Evolutionary conservation across 92 coral and sea anemone species (phyloP).

Genomic region (Parazoanthus atlanticus): DNA sequence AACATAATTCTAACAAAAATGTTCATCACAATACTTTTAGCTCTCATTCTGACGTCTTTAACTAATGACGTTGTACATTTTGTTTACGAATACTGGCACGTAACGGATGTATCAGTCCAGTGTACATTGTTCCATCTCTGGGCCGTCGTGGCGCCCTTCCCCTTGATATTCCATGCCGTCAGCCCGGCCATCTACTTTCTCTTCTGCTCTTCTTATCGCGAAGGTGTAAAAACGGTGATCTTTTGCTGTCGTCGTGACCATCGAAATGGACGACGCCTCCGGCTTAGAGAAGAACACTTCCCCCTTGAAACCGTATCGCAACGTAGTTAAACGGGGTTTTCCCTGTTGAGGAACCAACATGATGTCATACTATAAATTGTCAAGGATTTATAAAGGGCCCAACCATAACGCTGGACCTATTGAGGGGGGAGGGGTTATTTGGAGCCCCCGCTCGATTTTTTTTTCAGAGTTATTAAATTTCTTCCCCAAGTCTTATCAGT

Average conservation of each 20-base stretch:
- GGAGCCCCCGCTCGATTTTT: too few relatives aligned
- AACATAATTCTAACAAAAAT: constrained; percentile 38
- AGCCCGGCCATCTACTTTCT: constrained; percentile 25
- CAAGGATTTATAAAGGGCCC: too few relatives aligned
- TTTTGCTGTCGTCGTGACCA: neutral
- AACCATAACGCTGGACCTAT: too few relatives aligned
- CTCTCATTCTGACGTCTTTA: constrained; percentile 15
- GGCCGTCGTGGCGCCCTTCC: constrained; percentile 34
- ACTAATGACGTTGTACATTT: constrained; percentile 31
- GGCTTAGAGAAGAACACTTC: neutral
- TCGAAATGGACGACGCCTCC: neutral
- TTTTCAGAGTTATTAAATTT: too few relatives aligned
- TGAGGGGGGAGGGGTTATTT: too few relatives aligned
- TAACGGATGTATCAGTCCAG: neutral
- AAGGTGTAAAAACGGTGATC: constrained; percentile 20
- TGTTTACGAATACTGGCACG: neutral
- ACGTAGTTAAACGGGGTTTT: neutral
- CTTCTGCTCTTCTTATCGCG: constrained; percentile 39
- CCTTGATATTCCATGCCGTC: constrained; percentile 30
- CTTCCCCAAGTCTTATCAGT: too few relatives aligned
- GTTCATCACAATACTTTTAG: constrained; percentile 13
- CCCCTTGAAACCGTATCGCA: constrained; percentile 20
- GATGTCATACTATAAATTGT: neutral
- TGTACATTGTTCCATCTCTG: constrained; percentile 21
- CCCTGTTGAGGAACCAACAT: too few relatives aligned